phyloP scores from a whole-genome alignment of 2,888 invertebrate species.

The Pharmacophagus antenor region DNA sequence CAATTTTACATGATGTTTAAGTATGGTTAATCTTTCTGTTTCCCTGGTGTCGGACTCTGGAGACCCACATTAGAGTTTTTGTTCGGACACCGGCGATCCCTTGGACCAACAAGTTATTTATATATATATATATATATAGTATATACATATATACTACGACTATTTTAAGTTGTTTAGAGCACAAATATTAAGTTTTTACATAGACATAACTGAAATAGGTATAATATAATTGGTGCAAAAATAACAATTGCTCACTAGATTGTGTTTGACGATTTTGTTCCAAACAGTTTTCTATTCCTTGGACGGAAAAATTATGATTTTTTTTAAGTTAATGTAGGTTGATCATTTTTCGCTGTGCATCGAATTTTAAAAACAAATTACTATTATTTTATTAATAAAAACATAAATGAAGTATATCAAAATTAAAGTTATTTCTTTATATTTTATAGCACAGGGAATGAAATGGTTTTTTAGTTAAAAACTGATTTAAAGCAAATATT shows the following conservation, averaged over 20 bases:
- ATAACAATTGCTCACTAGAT: conserved; percentile 24
- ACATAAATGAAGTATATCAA: background rate
- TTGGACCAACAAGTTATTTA: too few relatives aligned
- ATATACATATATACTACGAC: too few relatives aligned
- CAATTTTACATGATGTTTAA: too few relatives aligned
- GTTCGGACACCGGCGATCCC: too few relatives aligned
- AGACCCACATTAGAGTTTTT: too few relatives aligned
- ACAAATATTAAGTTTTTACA: too few relatives aligned
- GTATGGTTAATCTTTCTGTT: too few relatives aligned
- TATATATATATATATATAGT: too few relatives aligned
- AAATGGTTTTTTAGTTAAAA: too few relatives aligned
- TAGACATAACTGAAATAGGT: too few relatives aligned
- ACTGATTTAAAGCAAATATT: background rate
- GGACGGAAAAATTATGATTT: conserved; percentile 51
- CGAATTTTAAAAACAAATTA: background rate
- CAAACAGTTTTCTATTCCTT: conserved; percentile 36
- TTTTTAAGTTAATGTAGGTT: background rate
- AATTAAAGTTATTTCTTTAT: background rate
- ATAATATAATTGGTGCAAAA: conserved; percentile 10
- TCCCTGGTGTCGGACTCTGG: too few relatives aligned
- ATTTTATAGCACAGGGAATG: background rate
- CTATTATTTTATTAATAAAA: background rate
- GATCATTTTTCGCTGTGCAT: background rate
- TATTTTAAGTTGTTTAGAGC: too few relatives aligned
- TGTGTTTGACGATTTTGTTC: background rate